A percentile compares a stretch with the other conserved stretches of the same genome.
Conservation (phyloP, 1,140 invertebrate species). For the Calosoma granatense region DNA sequence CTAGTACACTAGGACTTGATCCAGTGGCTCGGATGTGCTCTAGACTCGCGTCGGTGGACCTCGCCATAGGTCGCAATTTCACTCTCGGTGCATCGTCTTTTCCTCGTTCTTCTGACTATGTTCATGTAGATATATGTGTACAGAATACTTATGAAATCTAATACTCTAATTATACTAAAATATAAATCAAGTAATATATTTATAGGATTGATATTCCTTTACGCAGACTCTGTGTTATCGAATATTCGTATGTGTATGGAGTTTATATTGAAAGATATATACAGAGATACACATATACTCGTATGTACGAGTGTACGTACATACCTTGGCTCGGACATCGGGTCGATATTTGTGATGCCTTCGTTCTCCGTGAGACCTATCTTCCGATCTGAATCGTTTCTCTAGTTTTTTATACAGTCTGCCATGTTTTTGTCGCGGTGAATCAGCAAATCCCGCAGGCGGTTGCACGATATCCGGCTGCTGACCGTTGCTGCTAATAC, state of each 20-base stretch:
- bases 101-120: slow-evolving; percentile 64
- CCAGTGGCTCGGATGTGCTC: slow-evolving; percentile 57
- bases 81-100: slow-evolving; percentile 53
- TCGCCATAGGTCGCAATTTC: slow-evolving; percentile 49
- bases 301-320: not conserved
- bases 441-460: slow-evolving; percentile 77
- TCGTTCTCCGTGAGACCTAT: slow-evolving; percentile 47
- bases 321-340: slow-evolving; percentile 61
- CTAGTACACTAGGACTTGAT: slow-evolving; percentile 52
- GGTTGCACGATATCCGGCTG: slow-evolving; percentile 71
- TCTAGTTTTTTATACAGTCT: slow-evolving; percentile 71
- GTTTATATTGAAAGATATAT: no score
- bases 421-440: slow-evolving; percentile 46
- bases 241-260: no score
- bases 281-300: no score
- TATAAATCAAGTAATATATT: no score
- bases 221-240: no score
- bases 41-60: slow-evolving; percentile 61
- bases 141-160: no score
- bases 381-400: slow-evolving; percentile 72
- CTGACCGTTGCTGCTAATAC: slow-evolving; percentile 24
- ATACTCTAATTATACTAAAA: no score
- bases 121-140: not conserved
- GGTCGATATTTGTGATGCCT: slow-evolving; percentile 53
- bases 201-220: slow-evolving; percentile 1